Evolutionary conservation across 2,888 invertebrate species (phyloP).

Genomic region (Zygothrica quintamaculata): DNA sequence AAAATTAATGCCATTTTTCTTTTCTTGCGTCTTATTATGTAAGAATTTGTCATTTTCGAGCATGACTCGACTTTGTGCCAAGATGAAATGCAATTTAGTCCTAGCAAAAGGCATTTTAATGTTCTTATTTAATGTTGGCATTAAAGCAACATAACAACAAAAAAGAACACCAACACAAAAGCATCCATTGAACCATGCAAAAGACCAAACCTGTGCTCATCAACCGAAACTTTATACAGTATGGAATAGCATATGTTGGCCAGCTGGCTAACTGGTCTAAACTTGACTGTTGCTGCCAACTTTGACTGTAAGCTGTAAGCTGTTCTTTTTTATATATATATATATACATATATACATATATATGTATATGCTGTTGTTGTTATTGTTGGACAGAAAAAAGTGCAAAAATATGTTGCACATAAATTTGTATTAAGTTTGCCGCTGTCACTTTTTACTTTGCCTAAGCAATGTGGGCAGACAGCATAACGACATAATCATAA

Average conservation of each 20-base stretch:
- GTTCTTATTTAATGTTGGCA: slow-evolving; percentile 57
- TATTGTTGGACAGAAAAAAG: slow-evolving; percentile 51
- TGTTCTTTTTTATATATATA: not conserved
- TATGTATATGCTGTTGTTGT: slow-evolving; percentile 6
- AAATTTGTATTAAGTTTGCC: slow-evolving; percentile 82
- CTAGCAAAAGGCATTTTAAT: slow-evolving; percentile 66
- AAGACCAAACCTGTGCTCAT: slow-evolving; percentile 32
- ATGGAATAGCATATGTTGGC: slow-evolving; percentile 67
- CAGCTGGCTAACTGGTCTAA: slow-evolving; percentile 38
- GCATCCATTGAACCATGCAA: slow-evolving; percentile 26
- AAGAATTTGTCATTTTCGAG: slow-evolving; percentile 76
- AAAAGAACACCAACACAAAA: slow-evolving; percentile 15
- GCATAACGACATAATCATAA: slow-evolving; percentile 82
- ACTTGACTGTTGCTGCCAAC: slow-evolving; percentile 20
- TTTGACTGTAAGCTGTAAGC: not conserved
- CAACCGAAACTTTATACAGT: slow-evolving; percentile 40
- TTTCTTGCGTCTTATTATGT: slow-evolving; percentile 67
- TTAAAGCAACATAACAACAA: slow-evolving; percentile 24
- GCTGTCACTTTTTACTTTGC: slow-evolving; percentile 71
- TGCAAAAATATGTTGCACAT: slow-evolving; percentile 81
- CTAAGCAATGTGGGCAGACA: slow-evolving; percentile 75
- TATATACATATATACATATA: not conserved
- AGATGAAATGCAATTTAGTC: slow-evolving; percentile 72
- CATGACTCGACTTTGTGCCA: slow-evolving; percentile 51
- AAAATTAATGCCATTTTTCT: slow-evolving; percentile 75